These are phyloP conservation scores for Buteo buteo DNA, from an alignment of 2,113 vertebrate species.

Conservation along the genomic window DNA sequence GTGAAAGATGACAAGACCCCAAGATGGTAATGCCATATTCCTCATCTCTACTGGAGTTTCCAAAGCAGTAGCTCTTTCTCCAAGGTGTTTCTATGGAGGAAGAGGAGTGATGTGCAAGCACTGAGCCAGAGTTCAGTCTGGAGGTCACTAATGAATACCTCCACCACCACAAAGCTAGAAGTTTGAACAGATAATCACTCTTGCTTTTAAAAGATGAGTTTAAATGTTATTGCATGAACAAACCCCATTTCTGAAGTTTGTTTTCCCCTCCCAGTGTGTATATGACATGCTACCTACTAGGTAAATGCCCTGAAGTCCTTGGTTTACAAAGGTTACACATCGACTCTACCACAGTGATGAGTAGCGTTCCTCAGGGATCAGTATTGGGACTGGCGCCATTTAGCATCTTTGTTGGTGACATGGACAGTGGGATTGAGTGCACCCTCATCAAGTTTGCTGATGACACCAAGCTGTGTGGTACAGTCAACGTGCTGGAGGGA, in stretches of 20 bases:
- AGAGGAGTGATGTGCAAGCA: background rate
- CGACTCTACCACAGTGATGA: background rate
- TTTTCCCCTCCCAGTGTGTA: background rate
- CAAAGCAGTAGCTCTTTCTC: background rate
- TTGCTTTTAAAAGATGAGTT: background rate
- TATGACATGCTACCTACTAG: too few relatives aligned
- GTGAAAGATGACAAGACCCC: rapidly evolving
- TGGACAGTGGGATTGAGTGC: too few relatives aligned
- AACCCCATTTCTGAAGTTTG: background rate
- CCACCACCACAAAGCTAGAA: background rate
- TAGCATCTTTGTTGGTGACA: too few relatives aligned
- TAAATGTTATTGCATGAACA: background rate
- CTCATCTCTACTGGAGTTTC: background rate
- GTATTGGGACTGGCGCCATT: too few relatives aligned
- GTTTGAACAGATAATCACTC: background rate
- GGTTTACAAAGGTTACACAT: background rate
- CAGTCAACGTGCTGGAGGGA: too few relatives aligned
- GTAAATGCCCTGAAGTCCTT: background rate
- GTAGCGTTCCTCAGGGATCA: too few relatives aligned
- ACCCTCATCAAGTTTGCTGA: too few relatives aligned
- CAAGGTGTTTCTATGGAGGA: background rate
- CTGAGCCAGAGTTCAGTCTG: background rate
- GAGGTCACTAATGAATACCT: background rate
- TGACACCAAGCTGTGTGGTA: too few relatives aligned
- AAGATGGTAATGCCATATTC: background rate